Base-by-base conservation (phyloP, 2,113 vertebrate species). In the Cryptoleucopteryx plumbea region DNA sequence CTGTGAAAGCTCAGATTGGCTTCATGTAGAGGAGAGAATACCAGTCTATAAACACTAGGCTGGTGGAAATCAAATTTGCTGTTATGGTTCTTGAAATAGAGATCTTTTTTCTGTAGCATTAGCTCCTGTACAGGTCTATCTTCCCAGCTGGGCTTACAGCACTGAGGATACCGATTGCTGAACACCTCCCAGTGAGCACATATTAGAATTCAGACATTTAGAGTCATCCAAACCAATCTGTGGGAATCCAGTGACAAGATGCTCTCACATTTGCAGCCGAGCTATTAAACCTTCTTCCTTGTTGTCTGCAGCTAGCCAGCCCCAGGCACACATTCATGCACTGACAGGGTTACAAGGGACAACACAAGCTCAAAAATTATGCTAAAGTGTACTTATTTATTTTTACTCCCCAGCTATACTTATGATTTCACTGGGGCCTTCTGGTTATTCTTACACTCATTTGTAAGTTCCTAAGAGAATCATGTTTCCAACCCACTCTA, bases 11-110 rank as follows among this genome's bases (percentile, higher is more conserved):
- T 94, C 86, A 65, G 96, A 93, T 91, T 94, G 96, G 83, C 85
- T 86, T 88, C 96, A 96, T 72, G 84, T 21, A 52, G 89, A 87
- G 95, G 77, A 91, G 80, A 86, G 67, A 96, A 52, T 40, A 53
- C 75, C 86, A 22, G 34, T 72, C 89, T 78, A 89, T 93, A 97
- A 97, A 95, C 96, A 87, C 81, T 43, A 66, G 82, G 58, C 90
- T 95, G 85, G 75, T 74, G 58, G 73, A 93, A 97, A 97, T 96
- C 91, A 95, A 95, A 97, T 97, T 96, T 96, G 85, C 90, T 50
- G 20, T 93, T 93, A 80, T 5, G 34, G 50, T 47, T 90, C 91
- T 79, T 75, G 79, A 91, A 95, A 92, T 50, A 73, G 73, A 91
- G 45, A 71, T 31, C 38, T 87, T 88, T 91, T 79, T 74, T 42